A percentile compares a stretch with the other conserved stretches of the same genome.
These are phyloP conservation scores for Lucilia cuprina DNA, from an alignment of 1,140 invertebrate genomes.

Conservation along the genomic window DNA sequence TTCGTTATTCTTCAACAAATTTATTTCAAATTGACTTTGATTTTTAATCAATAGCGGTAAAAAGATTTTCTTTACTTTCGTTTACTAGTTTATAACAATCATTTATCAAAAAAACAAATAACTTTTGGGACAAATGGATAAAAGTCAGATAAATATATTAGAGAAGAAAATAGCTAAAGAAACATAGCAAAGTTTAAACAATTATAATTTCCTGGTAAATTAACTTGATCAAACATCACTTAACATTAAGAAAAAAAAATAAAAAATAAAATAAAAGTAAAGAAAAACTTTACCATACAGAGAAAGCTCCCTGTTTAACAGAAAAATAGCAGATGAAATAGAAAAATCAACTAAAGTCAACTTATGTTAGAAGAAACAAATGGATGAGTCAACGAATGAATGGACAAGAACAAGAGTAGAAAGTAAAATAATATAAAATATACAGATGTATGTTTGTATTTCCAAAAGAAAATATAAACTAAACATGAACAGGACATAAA, in stretches of 20 bases:
- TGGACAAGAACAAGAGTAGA: neutral
- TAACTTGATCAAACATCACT: conserved; percentile 40
- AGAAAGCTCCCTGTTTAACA: neutral
- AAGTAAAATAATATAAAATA: neutral
- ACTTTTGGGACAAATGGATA: conserved; percentile 23
- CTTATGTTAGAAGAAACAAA: neutral
- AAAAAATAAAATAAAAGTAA: too few relatives aligned
- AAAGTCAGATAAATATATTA: conserved; percentile 19
- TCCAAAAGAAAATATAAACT: neutral
- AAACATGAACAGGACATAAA: neutral
- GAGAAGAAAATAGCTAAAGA: neutral
- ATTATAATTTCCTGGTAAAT: conserved; percentile 42
- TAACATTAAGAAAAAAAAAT: neutral
- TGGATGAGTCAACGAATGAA: neutral
- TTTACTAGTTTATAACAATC: neutral
- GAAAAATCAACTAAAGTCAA: neutral
- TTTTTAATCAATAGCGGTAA: neutral
- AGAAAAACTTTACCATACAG: neutral
- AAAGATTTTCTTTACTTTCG: neutral
- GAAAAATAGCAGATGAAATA: neutral
- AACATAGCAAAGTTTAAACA: conserved; percentile 39
- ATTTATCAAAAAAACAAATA: conserved; percentile 12
- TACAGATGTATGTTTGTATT: neutral
- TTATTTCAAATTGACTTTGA: neutral
- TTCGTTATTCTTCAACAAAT: neutral